Evolutionary conservation across 1,140 invertebrate genomes (phyloP).

Genomic region (Cecropterus lyciades): DNA sequence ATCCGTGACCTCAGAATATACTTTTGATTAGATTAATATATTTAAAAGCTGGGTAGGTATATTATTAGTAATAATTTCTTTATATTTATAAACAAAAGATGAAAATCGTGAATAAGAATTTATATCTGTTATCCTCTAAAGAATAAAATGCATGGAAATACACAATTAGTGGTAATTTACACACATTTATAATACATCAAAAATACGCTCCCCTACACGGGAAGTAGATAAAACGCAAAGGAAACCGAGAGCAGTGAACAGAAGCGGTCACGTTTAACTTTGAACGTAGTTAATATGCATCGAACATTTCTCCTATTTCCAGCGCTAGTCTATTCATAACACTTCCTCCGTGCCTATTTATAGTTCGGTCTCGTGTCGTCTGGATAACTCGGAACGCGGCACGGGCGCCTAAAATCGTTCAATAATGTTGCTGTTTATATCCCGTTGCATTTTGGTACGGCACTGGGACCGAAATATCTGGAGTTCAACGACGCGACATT

Average conservation of each 20-base stretch:
- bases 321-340: slow-evolving; percentile 63
- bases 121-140: too few species aligned
- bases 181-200: background rate
- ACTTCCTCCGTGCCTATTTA: slow-evolving; percentile 69
- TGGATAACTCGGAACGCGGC: slow-evolving; percentile 47
- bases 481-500: slow-evolving; percentile 26
- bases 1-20: slow-evolving; percentile 14
- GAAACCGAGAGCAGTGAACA: slow-evolving; percentile 10
- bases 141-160: too few species aligned
- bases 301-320: slow-evolving; percentile 58
- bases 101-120: too few species aligned
- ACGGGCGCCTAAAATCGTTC: slow-evolving; percentile 55
- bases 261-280: slow-evolving; percentile 18
- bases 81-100: too few species aligned
- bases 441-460: slow-evolving; percentile 41
- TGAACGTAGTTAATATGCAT: slow-evolving; percentile 28
- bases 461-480: slow-evolving; percentile 40
- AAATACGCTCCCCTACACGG: slow-evolving; percentile 4
- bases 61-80: too few species aligned
- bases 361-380: slow-evolving; percentile 57
- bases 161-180: too few species aligned
- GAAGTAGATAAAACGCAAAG: slow-evolving; percentile 26
- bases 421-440: slow-evolving; percentile 42
- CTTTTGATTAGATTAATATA: background rate
- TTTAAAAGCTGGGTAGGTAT: too few species aligned